Percentiles rank a stretch among this genome's conserved stretches.
phyloP scores from a whole-genome alignment of 1,140 invertebrate species.

The Trichogramma pretiosum region DNA sequence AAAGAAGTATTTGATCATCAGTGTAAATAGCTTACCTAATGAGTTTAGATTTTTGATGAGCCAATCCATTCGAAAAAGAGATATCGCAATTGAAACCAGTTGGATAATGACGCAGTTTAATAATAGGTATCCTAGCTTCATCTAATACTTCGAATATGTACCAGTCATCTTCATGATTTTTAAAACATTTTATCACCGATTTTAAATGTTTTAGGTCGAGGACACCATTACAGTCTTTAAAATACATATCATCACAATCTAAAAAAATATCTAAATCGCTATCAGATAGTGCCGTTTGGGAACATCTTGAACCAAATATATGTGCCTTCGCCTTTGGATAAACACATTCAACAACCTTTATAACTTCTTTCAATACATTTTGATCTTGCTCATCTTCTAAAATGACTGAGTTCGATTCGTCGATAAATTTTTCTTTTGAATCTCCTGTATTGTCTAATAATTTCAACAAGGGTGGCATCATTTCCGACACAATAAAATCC shows the following conservation, averaged over 20 bases:
- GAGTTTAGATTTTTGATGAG: slow-evolving; percentile 48
- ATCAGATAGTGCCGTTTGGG: slow-evolving; percentile 33
- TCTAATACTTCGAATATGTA: slow-evolving; percentile 21
- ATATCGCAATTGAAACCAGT: slow-evolving; percentile 48
- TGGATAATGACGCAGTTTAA: slow-evolving; percentile 43
- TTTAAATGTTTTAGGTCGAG: background rate
- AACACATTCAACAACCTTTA: slow-evolving; percentile 10
- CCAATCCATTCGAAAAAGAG: slow-evolving; percentile 48
- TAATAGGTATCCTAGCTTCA: slow-evolving; percentile 45
- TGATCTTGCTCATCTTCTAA: slow-evolving; percentile 7
- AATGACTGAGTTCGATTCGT: slow-evolving; percentile 9
- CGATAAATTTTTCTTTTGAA: slow-evolving; percentile 9
- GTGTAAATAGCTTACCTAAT: slow-evolving; percentile 29
- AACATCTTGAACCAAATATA: slow-evolving; percentile 44
- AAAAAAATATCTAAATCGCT: slow-evolving; percentile 48
- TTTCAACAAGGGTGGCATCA: slow-evolving; percentile 14
- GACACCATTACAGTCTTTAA: background rate
- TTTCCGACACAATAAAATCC: slow-evolving; percentile 9
- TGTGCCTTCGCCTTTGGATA: slow-evolving; percentile 29
- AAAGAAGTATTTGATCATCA: background rate
- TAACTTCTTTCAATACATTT: slow-evolving; percentile 20
- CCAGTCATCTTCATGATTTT: slow-evolving; percentile 18
- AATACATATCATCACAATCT: slow-evolving; percentile 31
- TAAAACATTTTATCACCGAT: slow-evolving; percentile 1
- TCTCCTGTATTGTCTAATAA: slow-evolving; percentile 16